These are phyloP conservation scores for Sphenodon punctatus DNA, from an alignment of 2,797 vertebrate genomes.

Conservation along the genomic window DNA sequence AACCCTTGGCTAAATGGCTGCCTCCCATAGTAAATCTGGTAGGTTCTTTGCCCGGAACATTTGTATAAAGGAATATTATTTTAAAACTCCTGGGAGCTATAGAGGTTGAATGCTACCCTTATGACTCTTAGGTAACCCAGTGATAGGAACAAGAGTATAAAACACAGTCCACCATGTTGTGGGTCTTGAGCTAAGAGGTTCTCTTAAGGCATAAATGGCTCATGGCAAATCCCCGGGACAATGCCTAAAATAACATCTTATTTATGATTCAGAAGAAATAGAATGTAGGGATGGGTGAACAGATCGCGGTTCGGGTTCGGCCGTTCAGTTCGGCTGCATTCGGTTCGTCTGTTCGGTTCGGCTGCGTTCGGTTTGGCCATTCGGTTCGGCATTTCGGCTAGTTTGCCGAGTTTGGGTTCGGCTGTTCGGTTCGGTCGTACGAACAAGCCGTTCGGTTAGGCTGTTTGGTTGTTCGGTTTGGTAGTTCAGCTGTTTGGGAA, in stretches of 20 bases:
- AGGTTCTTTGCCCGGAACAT: slow-evolving; percentile 11
- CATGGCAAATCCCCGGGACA: background rate
- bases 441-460: too few relatives aligned
- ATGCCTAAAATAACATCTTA: background rate
- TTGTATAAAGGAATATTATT: slow-evolving; percentile 43
- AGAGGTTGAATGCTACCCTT: background rate
- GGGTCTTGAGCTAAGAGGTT: accelerated
- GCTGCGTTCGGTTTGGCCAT: too few relatives aligned
- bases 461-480: too few relatives aligned
- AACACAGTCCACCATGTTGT: background rate
- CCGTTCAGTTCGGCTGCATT: too few relatives aligned
- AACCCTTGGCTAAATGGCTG: slow-evolving; percentile 26
- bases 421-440: too few relatives aligned
- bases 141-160: background rate
- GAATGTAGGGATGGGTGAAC: too few relatives aligned
- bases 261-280: too few relatives aligned
- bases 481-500: too few relatives aligned
- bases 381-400: too few relatives aligned
- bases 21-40: slow-evolving; percentile 34
- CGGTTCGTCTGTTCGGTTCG: too few relatives aligned
- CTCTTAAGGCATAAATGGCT: background rate
- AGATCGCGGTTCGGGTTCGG: too few relatives aligned
- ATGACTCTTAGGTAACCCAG: background rate
- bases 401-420: too few relatives aligned
- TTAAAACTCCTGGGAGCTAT: background rate